phyloP scores from a whole-genome alignment of 2,797 vertebrate species.

The Antennarius maculatus region DNA sequence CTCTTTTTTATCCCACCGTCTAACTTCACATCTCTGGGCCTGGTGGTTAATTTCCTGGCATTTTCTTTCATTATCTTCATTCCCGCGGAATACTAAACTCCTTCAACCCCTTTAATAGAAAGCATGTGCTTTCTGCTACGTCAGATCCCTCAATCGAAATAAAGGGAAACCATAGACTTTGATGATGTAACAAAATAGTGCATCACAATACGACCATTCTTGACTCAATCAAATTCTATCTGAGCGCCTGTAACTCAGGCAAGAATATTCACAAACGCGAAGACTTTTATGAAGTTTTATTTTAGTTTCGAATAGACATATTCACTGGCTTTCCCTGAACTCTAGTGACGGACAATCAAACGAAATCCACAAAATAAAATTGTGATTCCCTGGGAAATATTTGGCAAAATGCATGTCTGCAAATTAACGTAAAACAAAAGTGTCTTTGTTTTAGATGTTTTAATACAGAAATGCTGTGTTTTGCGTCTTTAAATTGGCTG shows the following conservation, averaged over 20 bases:
- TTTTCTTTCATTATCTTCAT: slow-evolving; percentile 46
- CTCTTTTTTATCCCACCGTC: slow-evolving; percentile 46
- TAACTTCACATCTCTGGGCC: slow-evolving; percentile 37
- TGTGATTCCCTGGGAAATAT: background rate
- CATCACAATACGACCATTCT: too few relatives aligned
- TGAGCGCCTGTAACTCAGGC: too few relatives aligned
- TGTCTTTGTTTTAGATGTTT: background rate
- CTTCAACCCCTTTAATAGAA: background rate
- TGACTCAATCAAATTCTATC: too few relatives aligned
- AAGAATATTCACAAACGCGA: too few relatives aligned
- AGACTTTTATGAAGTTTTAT: too few relatives aligned
- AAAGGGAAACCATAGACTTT: background rate
- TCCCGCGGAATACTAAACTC: slow-evolving; percentile 26
- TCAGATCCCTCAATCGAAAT: background rate
- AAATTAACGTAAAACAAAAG: background rate
- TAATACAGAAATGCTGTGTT: background rate
- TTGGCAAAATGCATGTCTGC: background rate
- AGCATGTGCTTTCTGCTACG: background rate
- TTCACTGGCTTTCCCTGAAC: background rate
- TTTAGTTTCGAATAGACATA: background rate
- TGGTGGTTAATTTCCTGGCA: slow-evolving; percentile 47
- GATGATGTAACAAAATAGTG: too few relatives aligned
- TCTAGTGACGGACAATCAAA: background rate
- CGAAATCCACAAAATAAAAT: background rate
- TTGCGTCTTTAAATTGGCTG: background rate